Evolutionary conservation across 37 sponge, comb jelly and placozoan species (phyloP), one percentile per base, ranked within the genome.

Genomic region (Chondrosia reniformis): DNA sequence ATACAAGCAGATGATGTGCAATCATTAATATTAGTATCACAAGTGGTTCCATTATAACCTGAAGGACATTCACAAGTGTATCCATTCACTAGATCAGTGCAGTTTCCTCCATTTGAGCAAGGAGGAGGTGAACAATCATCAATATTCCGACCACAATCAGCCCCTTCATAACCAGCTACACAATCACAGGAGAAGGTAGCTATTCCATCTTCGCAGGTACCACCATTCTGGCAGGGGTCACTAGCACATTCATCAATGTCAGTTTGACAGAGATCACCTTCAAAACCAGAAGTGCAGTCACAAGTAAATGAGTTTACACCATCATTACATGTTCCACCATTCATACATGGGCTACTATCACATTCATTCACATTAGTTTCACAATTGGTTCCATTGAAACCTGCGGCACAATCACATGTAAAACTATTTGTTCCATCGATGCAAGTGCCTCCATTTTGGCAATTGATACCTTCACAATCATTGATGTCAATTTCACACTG

Each of bases 121-220:
- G 82, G 82, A 72, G 49, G 31, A n/a, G 59, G 56, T 15, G 21
- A 37, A 72, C 82, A 81, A 33, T 81, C 82, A 72, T 81, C 67
- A 10, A 81, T 55, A 61, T 71, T 73, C 15, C 37, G 22, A 4
- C 36, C 66, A 64, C 66, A 64, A 7, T n/a, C 33, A 36, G 31
- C 32, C 2, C 66, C 66, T 4, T 64, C 33, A 7, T 64, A 64
- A 36, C 66, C 66, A 34, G 66, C 66, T 19, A 30, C 41, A 54
- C 62, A 46, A 27, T 28, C 15, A 6, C 73, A 81, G 1, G 82
- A 39, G 41, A 33, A 81, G 42, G 38, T 22, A 43, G 54, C 57
- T 22, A 57, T 24, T 19, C 75, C 73, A 71, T 81, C 73, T 24
- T 21, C 40, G 56, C 82, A 81, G 30, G 62, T 52, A 19, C 45